phyloP scores from a whole-genome alignment of 1,140 invertebrate genomes.

The Nomia melanderi region DNA sequence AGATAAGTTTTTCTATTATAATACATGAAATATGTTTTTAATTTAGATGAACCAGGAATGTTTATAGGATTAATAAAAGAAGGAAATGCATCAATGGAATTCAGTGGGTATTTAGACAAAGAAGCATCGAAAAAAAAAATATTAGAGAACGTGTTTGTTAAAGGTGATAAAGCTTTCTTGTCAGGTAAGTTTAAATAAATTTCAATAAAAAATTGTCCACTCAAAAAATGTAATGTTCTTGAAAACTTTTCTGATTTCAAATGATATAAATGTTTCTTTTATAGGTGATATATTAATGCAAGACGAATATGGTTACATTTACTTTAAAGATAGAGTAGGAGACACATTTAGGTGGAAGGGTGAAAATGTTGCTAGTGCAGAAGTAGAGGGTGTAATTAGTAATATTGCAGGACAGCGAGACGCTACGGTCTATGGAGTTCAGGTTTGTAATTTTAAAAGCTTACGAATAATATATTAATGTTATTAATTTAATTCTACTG shows the following conservation, averaged over 20 bases:
- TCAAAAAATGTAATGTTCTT: background rate
- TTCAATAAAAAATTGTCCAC: background rate
- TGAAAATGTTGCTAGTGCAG: conserved; percentile 91
- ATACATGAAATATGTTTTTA: background rate
- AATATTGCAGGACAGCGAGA: conserved; percentile 82
- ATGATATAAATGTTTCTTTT: conserved; percentile 40
- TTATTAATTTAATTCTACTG: background rate
- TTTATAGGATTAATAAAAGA: conserved; percentile 88
- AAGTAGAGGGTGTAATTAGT: conserved; percentile 89
- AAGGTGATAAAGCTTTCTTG: conserved; percentile 87
- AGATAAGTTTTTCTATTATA: background rate
- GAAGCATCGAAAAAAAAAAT: conserved; percentile 87
- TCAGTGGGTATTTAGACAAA: conserved; percentile 85
- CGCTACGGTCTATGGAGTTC: conserved; percentile 86
- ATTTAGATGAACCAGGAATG: conserved; percentile 87
- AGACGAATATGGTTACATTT: conserved; percentile 89
- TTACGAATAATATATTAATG: background rate
- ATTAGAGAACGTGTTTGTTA: conserved; percentile 85
- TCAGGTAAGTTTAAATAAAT: conserved; percentile 81
- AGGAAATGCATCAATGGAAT: conserved; percentile 80
- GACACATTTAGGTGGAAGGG: conserved; percentile 89
- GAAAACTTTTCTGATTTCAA: background rate
- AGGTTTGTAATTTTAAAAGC: conserved; percentile 74
- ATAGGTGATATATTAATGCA: conserved; percentile 87
- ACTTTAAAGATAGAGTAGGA: conserved; percentile 88